Conservation (phyloP, 2,113 vertebrate genomes). For the Myotis davidii region DNA sequence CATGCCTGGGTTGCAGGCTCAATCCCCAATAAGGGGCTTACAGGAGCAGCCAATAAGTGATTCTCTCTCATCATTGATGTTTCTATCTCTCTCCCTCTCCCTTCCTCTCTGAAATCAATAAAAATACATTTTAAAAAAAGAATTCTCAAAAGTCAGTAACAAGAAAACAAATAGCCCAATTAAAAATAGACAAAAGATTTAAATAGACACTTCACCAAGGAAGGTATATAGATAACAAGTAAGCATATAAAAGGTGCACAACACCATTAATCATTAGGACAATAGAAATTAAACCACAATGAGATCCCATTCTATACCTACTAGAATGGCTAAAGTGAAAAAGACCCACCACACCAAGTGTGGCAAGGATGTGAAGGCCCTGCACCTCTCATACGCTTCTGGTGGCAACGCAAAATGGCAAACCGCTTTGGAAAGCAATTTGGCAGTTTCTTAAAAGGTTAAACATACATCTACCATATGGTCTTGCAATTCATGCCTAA, state of each 20-base stretch:
- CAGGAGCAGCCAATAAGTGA: too few species aligned
- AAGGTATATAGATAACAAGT: background rate
- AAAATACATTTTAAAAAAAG: background rate
- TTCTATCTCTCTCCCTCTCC: too few species aligned
- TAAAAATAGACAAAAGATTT: constrained; percentile 31
- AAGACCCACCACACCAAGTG: background rate
- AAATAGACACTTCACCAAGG: background rate
- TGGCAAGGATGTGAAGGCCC: background rate
- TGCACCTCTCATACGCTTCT: background rate
- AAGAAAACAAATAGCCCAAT: background rate
- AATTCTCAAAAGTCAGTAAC: background rate
- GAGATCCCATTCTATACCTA: background rate
- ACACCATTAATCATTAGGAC: background rate
- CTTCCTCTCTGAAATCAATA: too few species aligned
- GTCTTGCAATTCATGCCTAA: background rate
- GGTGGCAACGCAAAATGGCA: background rate
- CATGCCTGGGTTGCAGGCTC: too few species aligned
- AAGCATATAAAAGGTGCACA: background rate
- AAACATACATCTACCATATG: background rate
- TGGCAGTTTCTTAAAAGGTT: background rate
- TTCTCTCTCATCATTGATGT: too few species aligned
- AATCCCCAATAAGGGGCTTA: too few species aligned
- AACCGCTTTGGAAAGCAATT: background rate
- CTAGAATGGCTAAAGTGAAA: background rate
- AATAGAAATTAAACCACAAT: background rate